Evolutionary conservation across 1,140 invertebrate species (phyloP).

Genomic region (Listronotus bonariensis): DNA sequence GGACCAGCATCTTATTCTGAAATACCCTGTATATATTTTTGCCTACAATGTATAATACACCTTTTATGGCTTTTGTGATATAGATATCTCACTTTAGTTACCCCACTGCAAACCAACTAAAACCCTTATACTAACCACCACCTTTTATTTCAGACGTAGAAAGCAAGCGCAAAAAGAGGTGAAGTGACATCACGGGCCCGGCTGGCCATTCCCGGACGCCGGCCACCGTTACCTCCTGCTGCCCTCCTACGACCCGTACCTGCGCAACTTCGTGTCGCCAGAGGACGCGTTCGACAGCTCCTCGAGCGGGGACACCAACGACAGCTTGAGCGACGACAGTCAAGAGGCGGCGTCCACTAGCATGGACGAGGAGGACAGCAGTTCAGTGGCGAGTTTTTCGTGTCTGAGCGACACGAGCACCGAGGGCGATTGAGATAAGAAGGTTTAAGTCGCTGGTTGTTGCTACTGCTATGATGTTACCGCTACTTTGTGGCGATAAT

Average conservation of each 20-base stretch:
- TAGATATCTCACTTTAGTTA: too few species aligned
- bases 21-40: too few species aligned
- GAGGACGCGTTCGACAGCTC: neutral
- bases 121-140: neutral
- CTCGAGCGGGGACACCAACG: slow-evolving; percentile 8
- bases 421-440: slow-evolving; percentile 19
- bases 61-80: too few species aligned
- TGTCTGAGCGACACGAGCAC: slow-evolving; percentile 10
- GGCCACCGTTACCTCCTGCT: slow-evolving; percentile 41
- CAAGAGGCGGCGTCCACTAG: slow-evolving; percentile 5
- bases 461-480: too few species aligned
- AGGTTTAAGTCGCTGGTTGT: neutral
- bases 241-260: slow-evolving; percentile 34
- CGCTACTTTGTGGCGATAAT: too few species aligned
- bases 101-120: too few species aligned
- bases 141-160: slow-evolving; percentile 51
- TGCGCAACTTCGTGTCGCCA: neutral
- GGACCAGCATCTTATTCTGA: too few species aligned
- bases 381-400: slow-evolving; percentile 11
- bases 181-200: slow-evolving; percentile 54
- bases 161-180: slow-evolving; percentile 53
- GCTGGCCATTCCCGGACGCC: slow-evolving; percentile 38
- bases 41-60: too few species aligned
- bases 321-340: neutral
- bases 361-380: slow-evolving; percentile 14